Evolutionary conservation across 1,140 invertebrate genomes (phyloP).

Genomic region (Adelges cooleyi): DNA sequence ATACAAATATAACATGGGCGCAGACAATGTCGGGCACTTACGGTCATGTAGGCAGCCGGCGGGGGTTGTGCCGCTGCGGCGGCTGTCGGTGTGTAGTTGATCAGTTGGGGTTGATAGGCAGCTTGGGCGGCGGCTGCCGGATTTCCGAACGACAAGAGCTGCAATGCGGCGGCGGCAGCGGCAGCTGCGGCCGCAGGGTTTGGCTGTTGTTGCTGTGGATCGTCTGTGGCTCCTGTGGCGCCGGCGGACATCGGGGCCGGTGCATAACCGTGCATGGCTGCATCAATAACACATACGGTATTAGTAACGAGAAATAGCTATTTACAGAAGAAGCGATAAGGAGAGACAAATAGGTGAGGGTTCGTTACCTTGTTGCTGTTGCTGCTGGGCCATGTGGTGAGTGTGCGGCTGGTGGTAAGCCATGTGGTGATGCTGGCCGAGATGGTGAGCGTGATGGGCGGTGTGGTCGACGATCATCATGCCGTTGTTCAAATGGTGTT

Average conservation of each 20-base stretch:
- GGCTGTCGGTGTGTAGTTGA: not conserved
- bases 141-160: not conserved
- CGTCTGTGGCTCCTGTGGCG: not conserved
- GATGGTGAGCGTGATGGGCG: not conserved
- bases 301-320: too few species aligned
- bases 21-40: too few species aligned
- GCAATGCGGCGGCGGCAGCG: not conserved
- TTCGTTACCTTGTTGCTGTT: slow-evolving; percentile 2
- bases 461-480: slow-evolving; percentile 4
- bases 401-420: not conserved
- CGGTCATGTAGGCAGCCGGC: not conserved
- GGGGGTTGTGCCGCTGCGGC: not conserved
- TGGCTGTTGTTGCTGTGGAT: not conserved
- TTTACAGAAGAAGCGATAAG: too few species aligned
- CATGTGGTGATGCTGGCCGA: not conserved
- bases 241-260: not conserved
- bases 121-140: not conserved
- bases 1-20: too few species aligned
- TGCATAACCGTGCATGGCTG: not conserved
- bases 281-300: too few species aligned
- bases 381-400: too few species aligned
- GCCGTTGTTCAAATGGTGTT: not conserved
- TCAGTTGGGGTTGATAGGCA: not conserved
- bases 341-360: not conserved
- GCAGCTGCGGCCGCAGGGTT: not conserved